Evolutionary conservation across 2,797 vertebrate genomes (phyloP).

Genomic region (Carapus acus): DNA sequence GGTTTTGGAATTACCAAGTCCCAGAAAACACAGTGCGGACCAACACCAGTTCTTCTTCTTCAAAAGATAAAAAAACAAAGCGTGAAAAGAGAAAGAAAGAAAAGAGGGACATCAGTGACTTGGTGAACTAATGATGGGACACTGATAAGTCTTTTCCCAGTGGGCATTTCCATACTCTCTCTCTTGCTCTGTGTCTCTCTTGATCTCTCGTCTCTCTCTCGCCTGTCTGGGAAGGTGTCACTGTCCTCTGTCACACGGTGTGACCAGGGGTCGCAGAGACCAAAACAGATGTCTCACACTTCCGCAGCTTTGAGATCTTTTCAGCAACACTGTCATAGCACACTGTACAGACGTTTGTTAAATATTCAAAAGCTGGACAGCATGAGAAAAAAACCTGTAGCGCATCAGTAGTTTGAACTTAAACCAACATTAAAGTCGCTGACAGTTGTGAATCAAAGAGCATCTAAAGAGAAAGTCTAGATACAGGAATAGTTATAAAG

Average conservation of each 20-base stretch:
- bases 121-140: no score
- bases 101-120: no score
- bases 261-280: slow-evolving; percentile 21
- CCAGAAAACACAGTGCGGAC: slow-evolving; percentile 1
- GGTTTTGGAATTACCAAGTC: slow-evolving; percentile 1
- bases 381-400: background rate
- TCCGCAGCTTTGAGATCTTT: slow-evolving; percentile 34
- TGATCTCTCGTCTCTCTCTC: background rate
- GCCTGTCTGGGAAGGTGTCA: slow-evolving; percentile 38
- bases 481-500: no score
- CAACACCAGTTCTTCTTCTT: background rate
- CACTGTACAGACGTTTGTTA: background rate
- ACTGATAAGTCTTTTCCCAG: slow-evolving; percentile 1
- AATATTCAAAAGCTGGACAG: background rate
- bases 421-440: no score
- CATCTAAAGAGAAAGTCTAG: no score
- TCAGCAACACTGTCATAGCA: slow-evolving; percentile 2
- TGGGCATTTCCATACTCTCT: background rate
- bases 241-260: slow-evolving; percentile 38
- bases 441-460: no score
- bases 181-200: background rate
- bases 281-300: slow-evolving; percentile 52
- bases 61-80: background rate
- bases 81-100: no score
- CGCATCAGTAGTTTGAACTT: background rate